Conservation (phyloP, 92 coral and sea anemone genomes). For the Porites rus region DNA sequence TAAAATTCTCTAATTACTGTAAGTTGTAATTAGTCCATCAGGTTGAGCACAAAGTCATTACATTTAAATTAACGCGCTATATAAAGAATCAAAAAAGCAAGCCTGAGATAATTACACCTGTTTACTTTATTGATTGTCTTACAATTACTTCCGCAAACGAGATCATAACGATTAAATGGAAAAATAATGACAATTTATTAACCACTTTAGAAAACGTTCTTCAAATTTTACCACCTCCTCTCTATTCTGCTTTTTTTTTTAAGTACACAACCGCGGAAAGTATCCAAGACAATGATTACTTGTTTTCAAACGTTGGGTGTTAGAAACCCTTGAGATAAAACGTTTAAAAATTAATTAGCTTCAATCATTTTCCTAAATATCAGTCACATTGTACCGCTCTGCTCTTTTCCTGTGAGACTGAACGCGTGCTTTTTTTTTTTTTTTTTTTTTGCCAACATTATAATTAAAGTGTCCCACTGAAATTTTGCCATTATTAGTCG, state of each 20-base stretch:
- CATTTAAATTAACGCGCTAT: not conserved
- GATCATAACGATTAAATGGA: not conserved
- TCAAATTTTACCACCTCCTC: not conserved
- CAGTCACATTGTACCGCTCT: not conserved
- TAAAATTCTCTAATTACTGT: not conserved
- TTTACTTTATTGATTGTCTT: too few relatives aligned
- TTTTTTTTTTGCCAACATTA: too few relatives aligned
- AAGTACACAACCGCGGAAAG: too few relatives aligned
- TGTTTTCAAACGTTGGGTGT: too few relatives aligned
- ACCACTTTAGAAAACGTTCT: not conserved
- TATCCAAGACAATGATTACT: too few relatives aligned
- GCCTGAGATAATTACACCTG: slow-evolving; percentile 35
- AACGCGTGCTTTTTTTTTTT: slow-evolving; percentile 9
- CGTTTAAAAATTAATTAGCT: too few relatives aligned
- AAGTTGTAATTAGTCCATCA: slow-evolving; percentile 1
- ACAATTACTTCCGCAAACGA: not conserved
- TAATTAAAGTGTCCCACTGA: not conserved
- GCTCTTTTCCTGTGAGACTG: slow-evolving; percentile 31
- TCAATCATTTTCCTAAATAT: too few relatives aligned
- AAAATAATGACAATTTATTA: not conserved
- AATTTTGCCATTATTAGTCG: not conserved
- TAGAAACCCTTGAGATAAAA: too few relatives aligned
- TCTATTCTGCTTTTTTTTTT: not conserved
- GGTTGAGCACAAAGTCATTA: not conserved
- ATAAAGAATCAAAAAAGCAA: not conserved